Evolutionary conservation across 2,797 vertebrate species (phyloP), one percentile per base, ranked within the genome.

Genomic region (Babyrousa celebensis): DNA sequence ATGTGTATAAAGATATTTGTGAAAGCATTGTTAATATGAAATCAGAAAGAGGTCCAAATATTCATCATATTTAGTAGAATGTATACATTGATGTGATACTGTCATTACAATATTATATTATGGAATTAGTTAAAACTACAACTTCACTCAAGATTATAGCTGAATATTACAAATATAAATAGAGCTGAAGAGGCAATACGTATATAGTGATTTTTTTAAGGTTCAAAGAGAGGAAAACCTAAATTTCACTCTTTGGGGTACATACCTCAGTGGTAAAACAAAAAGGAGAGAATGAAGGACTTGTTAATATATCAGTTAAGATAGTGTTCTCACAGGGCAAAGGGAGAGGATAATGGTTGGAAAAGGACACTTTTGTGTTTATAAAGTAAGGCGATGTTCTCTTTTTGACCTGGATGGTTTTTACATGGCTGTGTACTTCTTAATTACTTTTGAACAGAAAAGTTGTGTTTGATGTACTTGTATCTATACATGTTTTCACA

Each of bases 141-240:
- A 7, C 29, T 27, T 72, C 9, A 91, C 17, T 60, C 6, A 68
- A 62, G 48, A 86, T 23, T 9, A 87, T 29, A 91, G 54, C 10
- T 16, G 1, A 77, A 62, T 17, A 21, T 74, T 83, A 72, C 27
- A 91, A 74, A 67, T 67, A 32, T 15, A 91, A 79, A 25, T 62
- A 68, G 14, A 16, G 1, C 20, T 77, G 58, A 70, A 43, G 29
- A 60, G 54, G 3, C 6, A 88, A 58, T 8, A 29, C 11, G 32
- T 65, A 40, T 48, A 89, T 72, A 48, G 12, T 94, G 11, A 82
- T 58, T 29, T 91, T 91, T 89, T 75, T 48, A 80, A 72, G 14
- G 1, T 65, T 75, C 16, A 63, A 72, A 71, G 82, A 14, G 65
- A 91, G 25, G 16, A 4, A 88, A 40, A 95, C 56, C 1, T 95